Evolutionary conservation across 2,113 vertebrate genomes (phyloP).

Genomic region (Ifrita kowaldi): DNA sequence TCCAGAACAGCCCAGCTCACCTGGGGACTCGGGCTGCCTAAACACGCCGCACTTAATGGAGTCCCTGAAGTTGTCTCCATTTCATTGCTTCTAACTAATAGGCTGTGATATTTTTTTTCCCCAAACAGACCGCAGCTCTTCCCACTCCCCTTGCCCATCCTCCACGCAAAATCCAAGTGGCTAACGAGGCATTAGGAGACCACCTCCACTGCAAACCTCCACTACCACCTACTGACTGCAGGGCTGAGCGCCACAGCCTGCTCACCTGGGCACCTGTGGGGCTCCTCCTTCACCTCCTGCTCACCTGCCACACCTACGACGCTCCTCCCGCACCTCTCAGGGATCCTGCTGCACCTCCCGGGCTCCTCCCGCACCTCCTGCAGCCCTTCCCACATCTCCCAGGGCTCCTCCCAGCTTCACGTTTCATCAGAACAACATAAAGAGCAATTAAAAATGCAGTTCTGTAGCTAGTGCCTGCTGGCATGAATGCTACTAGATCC

Average conservation of each 20-base stretch:
- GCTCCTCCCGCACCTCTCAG: background rate
- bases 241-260: slow-evolving; percentile 36
- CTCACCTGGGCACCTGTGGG: background rate
- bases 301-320: no score
- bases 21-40: slow-evolving; percentile 86
- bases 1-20: slow-evolving; percentile 81
- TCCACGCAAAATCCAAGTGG: slow-evolving; percentile 72
- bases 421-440: background rate
- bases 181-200: slow-evolving; percentile 39
- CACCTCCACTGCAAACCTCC: slow-evolving; percentile 35
- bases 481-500: background rate
- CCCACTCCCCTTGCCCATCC: slow-evolving; percentile 60
- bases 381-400: background rate
- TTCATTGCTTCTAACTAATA: slow-evolving; percentile 92
- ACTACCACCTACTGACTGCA: slow-evolving; percentile 50
- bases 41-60: slow-evolving; percentile 88
- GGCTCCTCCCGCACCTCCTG: background rate
- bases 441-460: background rate
- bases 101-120: slow-evolving; percentile 83
- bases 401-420: background rate
- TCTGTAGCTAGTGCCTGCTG: background rate
- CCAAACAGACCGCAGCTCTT: slow-evolving; percentile 83
- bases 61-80: slow-evolving; percentile 92
- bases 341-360: background rate
- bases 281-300: background rate